These are phyloP conservation scores for Diadegma fenestrale DNA, from an alignment of 2,888 invertebrate species.

Conservation along the genomic window DNA sequence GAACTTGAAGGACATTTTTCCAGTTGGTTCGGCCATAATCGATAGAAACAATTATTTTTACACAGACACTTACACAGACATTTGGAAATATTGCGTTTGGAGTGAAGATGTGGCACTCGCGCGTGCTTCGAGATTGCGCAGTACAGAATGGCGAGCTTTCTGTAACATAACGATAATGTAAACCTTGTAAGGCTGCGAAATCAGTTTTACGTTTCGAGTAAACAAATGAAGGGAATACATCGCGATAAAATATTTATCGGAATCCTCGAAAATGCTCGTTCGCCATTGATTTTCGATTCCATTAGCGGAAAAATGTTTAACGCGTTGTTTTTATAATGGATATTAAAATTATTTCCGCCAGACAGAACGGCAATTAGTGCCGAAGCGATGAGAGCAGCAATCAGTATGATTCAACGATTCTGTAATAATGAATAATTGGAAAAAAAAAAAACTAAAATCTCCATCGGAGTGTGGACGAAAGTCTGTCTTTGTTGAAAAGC, in stretches of 20 bases:
- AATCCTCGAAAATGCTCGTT: too few species aligned
- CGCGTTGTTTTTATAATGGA: neutral
- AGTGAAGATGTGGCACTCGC: too few species aligned
- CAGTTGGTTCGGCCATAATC: too few species aligned
- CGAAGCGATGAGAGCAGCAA: constrained; percentile 20
- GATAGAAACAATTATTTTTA: too few species aligned
- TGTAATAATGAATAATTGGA: constrained; percentile 48
- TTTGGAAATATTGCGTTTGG: neutral
- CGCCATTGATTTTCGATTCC: neutral
- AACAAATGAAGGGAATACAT: too few species aligned
- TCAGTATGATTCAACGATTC: constrained; percentile 52
- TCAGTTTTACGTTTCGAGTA: too few species aligned
- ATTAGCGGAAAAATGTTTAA: neutral
- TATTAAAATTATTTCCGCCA: neutral
- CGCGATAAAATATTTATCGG: too few species aligned
- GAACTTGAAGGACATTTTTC: too few species aligned
- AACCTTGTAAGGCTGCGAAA: too few species aligned
- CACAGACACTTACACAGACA: neutral
- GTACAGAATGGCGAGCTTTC: neutral
- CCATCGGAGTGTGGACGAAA: constrained; percentile 46
- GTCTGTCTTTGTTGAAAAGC: constrained; percentile 44
- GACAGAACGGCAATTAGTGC: neutral
- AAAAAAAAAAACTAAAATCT: constrained; percentile 47
- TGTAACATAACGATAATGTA: neutral
- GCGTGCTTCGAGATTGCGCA: neutral